Evolutionary conservation across 2,797 vertebrate genomes (phyloP), one percentile per base, ranked within the genome.

Genomic region (Bryconaethiops microstoma): DNA sequence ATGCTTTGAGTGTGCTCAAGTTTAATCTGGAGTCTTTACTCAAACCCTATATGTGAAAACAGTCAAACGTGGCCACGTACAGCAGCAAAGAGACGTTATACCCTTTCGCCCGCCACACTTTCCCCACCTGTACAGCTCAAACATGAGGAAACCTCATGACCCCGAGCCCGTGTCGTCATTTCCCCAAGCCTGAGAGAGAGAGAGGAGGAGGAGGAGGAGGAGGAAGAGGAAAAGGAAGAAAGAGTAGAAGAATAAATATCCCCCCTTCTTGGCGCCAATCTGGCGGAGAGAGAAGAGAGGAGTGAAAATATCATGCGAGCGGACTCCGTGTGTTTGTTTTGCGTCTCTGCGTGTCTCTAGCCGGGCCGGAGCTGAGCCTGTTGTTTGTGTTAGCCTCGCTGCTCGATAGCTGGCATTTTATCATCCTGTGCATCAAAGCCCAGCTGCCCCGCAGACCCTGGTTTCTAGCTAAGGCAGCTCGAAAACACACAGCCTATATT

Each of bases 251-350:
- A 75, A 85, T 45, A 79, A 8, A 81, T 78, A 64, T 76, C 85
- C 84, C 79, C 81, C 78, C 67, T 77, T 90, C 79, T 93, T 93
- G 92, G 93, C 92, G 92, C 90, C 90, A 93, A 91, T 86, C 88
- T 84, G 86, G 82, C 83, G 74, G 74, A 75, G 64, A 81, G 83
- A 60, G 72, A 84, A 65, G 40, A 70, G 77, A 35, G 35, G 35
- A 57, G 40, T 42, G 35, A 75, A 23, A 52, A 21, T 76, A 72
- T 63, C 65, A 74, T 62, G 76, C 23, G 45, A 54, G 60, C 54
- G 74, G 42, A 68, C 52, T 35, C 45, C 45, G n/a, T 2, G 13
- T 16, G 13, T 78, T 78, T 45, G 10, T 52, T 0, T 13, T 42
- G 8, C 4, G 25, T 17, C 23, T 73, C 29, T 14, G 68, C 63